Evolutionary conservation across 2,113 vertebrate species (phyloP), one percentile per base, ranked within the genome.

Genomic region (Bujurquina vittata): DNA sequence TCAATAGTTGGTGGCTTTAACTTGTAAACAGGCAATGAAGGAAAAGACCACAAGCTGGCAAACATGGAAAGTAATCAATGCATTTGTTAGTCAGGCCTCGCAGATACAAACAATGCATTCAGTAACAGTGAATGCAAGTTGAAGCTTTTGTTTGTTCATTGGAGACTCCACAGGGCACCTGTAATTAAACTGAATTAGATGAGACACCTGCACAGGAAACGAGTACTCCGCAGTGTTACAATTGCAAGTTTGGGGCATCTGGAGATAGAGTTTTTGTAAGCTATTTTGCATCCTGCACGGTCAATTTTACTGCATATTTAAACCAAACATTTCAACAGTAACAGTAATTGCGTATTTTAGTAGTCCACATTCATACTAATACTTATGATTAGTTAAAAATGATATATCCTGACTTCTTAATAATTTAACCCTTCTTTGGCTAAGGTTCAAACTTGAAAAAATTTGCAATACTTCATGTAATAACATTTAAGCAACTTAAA

Each of bases 111-210:
- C 60, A 55, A 63, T 55, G 60, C n/a, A 40, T 35, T 63, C 4
- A 18, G 29, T 77, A 18, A 54, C 40, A 40, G n/a, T 54, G 15
- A 60, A 81, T 74, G 17, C 7, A 57, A 65, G 23, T 5, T 23
- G 26, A 77, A 37, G 43, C 20, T 76, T 63, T 55, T 78, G 46
- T 63, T 80, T 72, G 56, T 7, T 37, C 49, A 65, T 57, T 63
- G 76, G 60, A 63, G 49, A 20, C 76, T 56, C 76, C 31, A 37
- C 35, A 56, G 80, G 72, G 22, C 43, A 31, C 29, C 29, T 54
- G 33, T 59, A 60, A 55, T 77, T 77, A 72, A 60, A 54, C 12
- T 17, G 43, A 72, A 72, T 77, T 72, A 83, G 62, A 29, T 12
- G 12, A 75, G 79, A 57, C 63, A 58, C 23, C 63, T 80, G 63